Conservation (phyloP, 2,113 vertebrate genomes). For the Gymnarchus niloticus region DNA sequence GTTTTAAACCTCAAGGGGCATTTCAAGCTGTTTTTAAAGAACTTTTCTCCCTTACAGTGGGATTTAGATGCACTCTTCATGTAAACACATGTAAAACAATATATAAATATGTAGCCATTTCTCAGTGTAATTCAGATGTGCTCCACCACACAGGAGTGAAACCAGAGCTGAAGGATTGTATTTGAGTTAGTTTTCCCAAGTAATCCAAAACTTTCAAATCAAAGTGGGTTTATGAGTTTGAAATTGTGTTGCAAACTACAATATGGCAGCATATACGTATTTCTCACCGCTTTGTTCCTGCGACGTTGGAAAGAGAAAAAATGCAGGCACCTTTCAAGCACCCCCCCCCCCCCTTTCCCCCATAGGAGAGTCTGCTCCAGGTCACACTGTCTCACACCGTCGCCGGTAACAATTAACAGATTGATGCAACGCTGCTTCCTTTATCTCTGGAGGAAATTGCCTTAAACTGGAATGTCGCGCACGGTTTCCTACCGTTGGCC, state of each 20-base stretch:
- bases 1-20: no score
- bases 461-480: conserved; percentile 35
- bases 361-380: not conserved
- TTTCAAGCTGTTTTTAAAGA: not conserved
- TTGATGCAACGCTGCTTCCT: conserved; percentile 22
- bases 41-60: not conserved
- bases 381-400: not conserved
- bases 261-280: not conserved
- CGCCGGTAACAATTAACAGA: conserved; percentile 20
- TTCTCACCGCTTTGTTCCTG: no score
- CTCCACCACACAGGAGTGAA: not conserved
- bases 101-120: not conserved
- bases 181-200: not conserved
- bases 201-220: not conserved
- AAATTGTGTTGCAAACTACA: no score
- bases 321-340: no score
- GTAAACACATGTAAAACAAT: not conserved
- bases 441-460: conserved; percentile 27
- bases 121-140: not conserved
- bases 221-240: no score
- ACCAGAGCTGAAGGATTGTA: not conserved
- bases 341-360: no score
- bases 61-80: not conserved
- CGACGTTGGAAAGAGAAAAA: not conserved
- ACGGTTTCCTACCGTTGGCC: not conserved